phyloP scores from a whole-genome alignment of 2,113 vertebrate genomes.

The Charadrius vociferus region DNA sequence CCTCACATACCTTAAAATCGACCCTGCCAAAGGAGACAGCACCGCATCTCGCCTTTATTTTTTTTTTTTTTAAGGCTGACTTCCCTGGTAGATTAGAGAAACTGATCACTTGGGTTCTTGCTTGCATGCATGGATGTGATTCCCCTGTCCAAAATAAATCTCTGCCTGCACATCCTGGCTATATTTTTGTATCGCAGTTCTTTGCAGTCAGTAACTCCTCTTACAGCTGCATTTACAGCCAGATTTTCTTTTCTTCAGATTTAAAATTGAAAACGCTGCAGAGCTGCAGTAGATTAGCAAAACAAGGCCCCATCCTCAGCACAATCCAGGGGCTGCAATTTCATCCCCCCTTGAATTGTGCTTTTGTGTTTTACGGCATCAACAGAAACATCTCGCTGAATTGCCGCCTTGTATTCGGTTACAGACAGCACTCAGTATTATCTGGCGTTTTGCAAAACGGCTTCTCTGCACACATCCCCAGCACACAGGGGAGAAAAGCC shows the following conservation, averaged over 20 bases:
- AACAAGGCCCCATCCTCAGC: neutral
- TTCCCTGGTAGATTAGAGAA: neutral
- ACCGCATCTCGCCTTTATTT: fast-evolving
- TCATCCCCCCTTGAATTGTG: conserved; percentile 24
- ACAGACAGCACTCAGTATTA: neutral
- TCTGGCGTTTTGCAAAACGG: neutral
- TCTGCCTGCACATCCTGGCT: neutral
- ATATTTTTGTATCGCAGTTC: neutral
- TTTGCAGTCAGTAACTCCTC: neutral
- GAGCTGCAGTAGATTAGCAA: neutral
- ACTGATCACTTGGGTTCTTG: fast-evolving
- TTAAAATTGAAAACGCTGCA: neutral
- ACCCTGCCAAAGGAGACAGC: neutral
- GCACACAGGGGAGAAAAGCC: neutral
- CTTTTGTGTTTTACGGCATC: neutral
- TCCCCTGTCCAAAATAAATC: neutral
- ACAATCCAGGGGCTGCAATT: neutral
- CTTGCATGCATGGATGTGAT: fast-evolving
- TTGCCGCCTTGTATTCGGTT: neutral
- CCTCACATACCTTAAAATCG: neutral
- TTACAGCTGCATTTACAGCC: conserved; percentile 7
- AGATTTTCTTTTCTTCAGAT: neutral
- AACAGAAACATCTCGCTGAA: neutral
- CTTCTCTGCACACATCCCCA: neutral
- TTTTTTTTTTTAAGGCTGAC: neutral